Percentiles rank a stretch among this genome's conserved stretches.
Conservation (phyloP, 2,113 vertebrate species). For the Nothoprocta pentlandii region DNA sequence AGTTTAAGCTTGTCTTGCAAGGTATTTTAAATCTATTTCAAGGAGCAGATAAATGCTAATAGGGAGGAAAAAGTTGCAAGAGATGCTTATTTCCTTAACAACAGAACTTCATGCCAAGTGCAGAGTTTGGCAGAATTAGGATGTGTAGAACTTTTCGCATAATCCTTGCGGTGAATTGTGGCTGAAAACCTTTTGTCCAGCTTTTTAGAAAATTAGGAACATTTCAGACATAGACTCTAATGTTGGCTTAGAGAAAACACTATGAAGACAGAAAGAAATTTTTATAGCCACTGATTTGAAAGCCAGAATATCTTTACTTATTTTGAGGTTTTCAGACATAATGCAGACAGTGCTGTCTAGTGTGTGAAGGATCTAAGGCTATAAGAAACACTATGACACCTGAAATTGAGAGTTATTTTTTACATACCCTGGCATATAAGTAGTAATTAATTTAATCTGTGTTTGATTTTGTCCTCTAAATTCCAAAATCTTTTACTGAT, state of each 20-base stretch:
- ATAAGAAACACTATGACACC: not conserved
- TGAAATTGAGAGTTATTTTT: not conserved
- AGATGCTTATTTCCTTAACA: not conserved
- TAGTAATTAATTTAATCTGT: not conserved
- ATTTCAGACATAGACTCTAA: not conserved
- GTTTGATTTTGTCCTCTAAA: not conserved
- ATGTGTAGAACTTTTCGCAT: not conserved
- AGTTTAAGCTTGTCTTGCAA: slow-evolving; percentile 24
- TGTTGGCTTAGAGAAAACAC: not conserved
- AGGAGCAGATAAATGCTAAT: not conserved
- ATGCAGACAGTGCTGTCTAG: not conserved
- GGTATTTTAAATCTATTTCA: slow-evolving; percentile 35
- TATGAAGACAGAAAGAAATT: not conserved
- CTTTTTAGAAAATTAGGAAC: not conserved
- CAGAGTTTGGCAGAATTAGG: not conserved
- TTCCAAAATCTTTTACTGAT: not conserved
- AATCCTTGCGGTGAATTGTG: slow-evolving; percentile 21
- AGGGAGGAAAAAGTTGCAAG: not conserved
- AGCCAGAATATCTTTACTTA: not conserved
- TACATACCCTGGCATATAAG: not conserved
- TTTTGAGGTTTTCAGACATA: not conserved
- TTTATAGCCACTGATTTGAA: not conserved
- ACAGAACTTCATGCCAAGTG: not conserved
- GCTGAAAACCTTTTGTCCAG: slow-evolving; percentile 24
- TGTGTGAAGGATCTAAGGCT: not conserved